phyloP scores from a whole-genome alignment of 2,888 invertebrate genomes.

The Callosobruchus maculatus region DNA sequence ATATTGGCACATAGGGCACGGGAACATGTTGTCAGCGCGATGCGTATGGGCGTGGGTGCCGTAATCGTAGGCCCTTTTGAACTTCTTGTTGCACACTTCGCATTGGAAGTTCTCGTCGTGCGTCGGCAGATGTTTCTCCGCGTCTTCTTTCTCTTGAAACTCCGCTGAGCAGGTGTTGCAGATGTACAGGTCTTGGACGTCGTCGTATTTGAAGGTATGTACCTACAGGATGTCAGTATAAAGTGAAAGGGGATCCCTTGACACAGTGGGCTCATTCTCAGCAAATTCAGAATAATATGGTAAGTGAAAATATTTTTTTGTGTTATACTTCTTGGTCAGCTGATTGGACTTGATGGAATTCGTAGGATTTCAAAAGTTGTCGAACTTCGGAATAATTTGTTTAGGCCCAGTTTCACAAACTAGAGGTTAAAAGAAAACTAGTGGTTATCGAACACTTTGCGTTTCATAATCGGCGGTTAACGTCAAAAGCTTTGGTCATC shows the following conservation, averaged over 20 bases:
- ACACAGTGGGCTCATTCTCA: too few relatives aligned
- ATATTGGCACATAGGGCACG: constrained; percentile 40
- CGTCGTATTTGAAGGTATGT: constrained; percentile 36
- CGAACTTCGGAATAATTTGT: too few relatives aligned
- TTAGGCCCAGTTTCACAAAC: too few relatives aligned
- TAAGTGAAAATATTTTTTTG: too few relatives aligned
- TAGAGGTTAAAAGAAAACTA: too few relatives aligned
- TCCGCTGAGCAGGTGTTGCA: constrained; percentile 37
- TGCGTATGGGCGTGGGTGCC: constrained; percentile 39
- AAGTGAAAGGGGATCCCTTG: not conserved
- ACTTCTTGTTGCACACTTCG: constrained; percentile 35
- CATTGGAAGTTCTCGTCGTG: constrained; percentile 48
- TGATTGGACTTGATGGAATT: too few relatives aligned
- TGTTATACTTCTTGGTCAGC: too few relatives aligned
- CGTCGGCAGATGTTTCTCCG: constrained; percentile 34
- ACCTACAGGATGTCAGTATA: constrained; percentile 4
- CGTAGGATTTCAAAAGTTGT: too few relatives aligned
- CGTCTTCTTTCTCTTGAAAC: constrained; percentile 29
- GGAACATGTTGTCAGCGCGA: constrained; percentile 33
- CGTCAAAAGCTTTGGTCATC: too few relatives aligned
- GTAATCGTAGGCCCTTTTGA: constrained; percentile 40
- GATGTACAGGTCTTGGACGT: constrained; percentile 31
- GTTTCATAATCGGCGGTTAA: too few relatives aligned
- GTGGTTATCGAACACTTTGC: too few relatives aligned
- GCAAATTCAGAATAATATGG: too few relatives aligned